Percentiles rank a stretch among this genome's conserved stretches.
These are phyloP conservation scores for Cardinalis cardinalis DNA, from an alignment of 2,113 vertebrate genomes.

Conservation along the genomic window DNA sequence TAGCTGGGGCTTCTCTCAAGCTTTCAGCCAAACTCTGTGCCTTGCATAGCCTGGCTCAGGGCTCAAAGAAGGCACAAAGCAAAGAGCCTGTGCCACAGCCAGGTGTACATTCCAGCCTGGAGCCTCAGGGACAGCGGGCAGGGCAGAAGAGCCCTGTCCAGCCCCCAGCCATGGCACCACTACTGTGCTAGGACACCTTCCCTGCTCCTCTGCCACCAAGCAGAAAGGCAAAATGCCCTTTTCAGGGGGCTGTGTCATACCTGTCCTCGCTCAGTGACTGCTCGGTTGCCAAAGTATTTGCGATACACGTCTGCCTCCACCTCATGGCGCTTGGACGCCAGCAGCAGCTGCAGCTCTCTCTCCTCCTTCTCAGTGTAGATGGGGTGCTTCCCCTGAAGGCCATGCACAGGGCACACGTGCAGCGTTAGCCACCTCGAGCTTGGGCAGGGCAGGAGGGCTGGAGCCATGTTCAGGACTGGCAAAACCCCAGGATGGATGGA, in stretches of 20 bases:
- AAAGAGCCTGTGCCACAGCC: not conserved
- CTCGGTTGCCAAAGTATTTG: not conserved
- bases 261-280: not conserved
- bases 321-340: not conserved
- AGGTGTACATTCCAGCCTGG: accelerated
- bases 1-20: too few species aligned
- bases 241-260: not conserved
- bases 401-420: not conserved
- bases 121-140: accelerated
- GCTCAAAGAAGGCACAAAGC: not conserved
- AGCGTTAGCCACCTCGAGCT: not conserved
- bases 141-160: accelerated
- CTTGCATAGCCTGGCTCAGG: not conserved
- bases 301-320: not conserved
- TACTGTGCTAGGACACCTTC: not conserved
- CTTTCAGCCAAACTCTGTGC: accelerated
- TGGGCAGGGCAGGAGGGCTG: not conserved
- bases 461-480: not conserved
- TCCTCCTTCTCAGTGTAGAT: not conserved
- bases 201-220: not conserved
- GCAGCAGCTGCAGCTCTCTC: not conserved
- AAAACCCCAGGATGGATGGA: not conserved
- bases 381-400: not conserved
- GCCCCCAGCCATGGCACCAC: not conserved
- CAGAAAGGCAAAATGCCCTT: not conserved